A percentile compares a stretch with the other conserved stretches of the same genome.
Conservation (phyloP, 1,140 invertebrate species). For the Tribolium castaneum region DNA sequence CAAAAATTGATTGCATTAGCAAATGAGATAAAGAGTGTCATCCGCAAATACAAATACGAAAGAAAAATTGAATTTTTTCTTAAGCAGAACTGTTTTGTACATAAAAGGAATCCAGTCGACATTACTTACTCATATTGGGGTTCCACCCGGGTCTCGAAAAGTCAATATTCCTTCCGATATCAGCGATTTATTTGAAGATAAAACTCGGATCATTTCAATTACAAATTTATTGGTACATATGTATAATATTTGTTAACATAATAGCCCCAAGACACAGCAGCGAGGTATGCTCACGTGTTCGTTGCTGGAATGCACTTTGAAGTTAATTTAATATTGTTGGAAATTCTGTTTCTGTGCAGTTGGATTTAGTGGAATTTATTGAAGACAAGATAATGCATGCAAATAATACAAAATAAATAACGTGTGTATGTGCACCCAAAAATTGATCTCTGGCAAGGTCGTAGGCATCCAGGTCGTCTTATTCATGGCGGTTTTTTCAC, state of each 20-base stretch:
- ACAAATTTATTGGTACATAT: background rate
- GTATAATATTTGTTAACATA: background rate
- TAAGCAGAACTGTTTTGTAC: background rate
- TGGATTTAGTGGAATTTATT: constrained; percentile 21
- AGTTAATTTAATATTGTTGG: constrained; percentile 26
- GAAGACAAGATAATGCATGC: background rate
- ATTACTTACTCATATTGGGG: background rate
- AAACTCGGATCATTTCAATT: background rate
- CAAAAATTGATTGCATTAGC: too few relatives aligned
- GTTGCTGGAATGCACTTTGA: background rate
- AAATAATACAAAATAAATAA: background rate
- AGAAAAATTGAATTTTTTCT: background rate
- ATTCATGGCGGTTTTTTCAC: background rate
- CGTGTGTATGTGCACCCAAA: background rate
- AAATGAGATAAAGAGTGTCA: background rate
- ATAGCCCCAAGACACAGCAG: background rate
- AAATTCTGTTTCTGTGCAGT: constrained; percentile 20
- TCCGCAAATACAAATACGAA: background rate
- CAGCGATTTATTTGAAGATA: background rate
- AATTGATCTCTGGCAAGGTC: background rate
- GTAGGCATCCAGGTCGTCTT: background rate
- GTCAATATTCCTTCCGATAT: background rate
- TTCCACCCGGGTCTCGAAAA: background rate
- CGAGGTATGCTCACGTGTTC: background rate
- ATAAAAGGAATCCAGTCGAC: background rate